Base-by-base conservation (phyloP, 2,113 vertebrate species). In the Panurus biarmicus region DNA sequence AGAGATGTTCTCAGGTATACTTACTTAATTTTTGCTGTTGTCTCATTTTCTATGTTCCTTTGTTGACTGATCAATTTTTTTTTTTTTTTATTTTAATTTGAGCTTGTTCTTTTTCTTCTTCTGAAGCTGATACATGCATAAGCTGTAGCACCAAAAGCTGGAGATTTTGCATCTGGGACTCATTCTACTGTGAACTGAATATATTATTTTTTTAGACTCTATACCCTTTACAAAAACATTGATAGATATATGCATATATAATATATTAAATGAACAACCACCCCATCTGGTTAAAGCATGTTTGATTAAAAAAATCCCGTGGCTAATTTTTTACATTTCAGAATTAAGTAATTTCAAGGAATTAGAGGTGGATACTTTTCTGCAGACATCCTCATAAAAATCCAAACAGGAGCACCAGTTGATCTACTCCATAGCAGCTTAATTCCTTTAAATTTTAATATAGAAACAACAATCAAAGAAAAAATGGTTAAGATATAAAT, bases 131-230 rank as follows among this genome's bases (percentile, higher is more conserved):
- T 96, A 72, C 2, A 14, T 95, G 45, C 65, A 80, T 94, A 93
- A 97, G 78, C 53, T 96, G 90, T 96, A 89, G 77, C 66, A 94
- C 85, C 90, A 84, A 93, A 65, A 93, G 82, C 85, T 90, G 96
- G 88, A 90, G 80, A 94, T 95, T 94, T 94, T 96, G 74, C 67
- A 92, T 95, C 92, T 86, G 73, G 90, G 94, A 97, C 74, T 98
- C 95, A 97, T 91, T 97, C 83, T 96, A 53, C 65, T 96, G 75
- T 95, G 89, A 97, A 95, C 62, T n/a, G 96, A 96, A 97, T 97
- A 72, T 79, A 94, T 97, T 94, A 96, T 77, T 87, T 85, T 84
- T 58, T 89, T 94, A 87, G 69, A 57, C 21, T 95, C 66, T 95
- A 96, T 96, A 80, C 62, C 53, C 81, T 94, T 95, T 79, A 57